These are phyloP conservation scores for Dinothrombium tinctorium DNA, from an alignment of 1,140 invertebrate species.

Conservation along the genomic window DNA sequence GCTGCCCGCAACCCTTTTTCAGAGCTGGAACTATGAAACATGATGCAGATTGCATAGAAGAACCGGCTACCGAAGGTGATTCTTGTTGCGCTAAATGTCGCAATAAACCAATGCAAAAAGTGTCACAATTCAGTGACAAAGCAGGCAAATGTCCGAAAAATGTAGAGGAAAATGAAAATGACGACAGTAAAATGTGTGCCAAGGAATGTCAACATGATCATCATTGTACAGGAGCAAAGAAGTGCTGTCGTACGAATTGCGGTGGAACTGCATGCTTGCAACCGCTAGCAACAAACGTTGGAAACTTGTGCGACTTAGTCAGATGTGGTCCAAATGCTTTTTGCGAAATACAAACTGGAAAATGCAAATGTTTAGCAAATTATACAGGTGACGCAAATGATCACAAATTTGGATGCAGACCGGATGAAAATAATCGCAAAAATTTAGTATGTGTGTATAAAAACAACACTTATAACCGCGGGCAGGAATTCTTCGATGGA, in stretches of 20 bases:
- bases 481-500: constrained; percentile 45
- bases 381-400: constrained; percentile 22
- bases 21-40: constrained; percentile 24
- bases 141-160: constrained; percentile 4
- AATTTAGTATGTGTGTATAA: constrained; percentile 33
- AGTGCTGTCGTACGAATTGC: constrained; percentile 16
- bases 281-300: constrained; percentile 1
- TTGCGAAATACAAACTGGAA: constrained; percentile 15
- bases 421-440: constrained; percentile 8
- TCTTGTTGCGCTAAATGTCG: constrained; percentile 48
- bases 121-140: neutral
- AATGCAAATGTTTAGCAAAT: constrained; percentile 21
- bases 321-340: constrained; percentile 17
- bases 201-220: constrained; percentile 14
- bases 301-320: constrained; percentile 14
- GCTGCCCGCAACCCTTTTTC: constrained; percentile 20
- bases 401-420: constrained; percentile 16
- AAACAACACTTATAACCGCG: constrained; percentile 42
- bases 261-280: constrained; percentile 13
- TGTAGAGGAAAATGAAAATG: neutral
- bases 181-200: constrained; percentile 3
- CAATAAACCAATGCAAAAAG: constrained; percentile 17
- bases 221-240: constrained; percentile 13
- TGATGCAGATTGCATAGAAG: constrained; percentile 46
- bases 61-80: constrained; percentile 36